A percentile compares a stretch with the other conserved stretches of the same genome.
Evolutionary conservation across 2,888 invertebrate species (phyloP).

Genomic region (Micoletzkya japonica): DNA sequence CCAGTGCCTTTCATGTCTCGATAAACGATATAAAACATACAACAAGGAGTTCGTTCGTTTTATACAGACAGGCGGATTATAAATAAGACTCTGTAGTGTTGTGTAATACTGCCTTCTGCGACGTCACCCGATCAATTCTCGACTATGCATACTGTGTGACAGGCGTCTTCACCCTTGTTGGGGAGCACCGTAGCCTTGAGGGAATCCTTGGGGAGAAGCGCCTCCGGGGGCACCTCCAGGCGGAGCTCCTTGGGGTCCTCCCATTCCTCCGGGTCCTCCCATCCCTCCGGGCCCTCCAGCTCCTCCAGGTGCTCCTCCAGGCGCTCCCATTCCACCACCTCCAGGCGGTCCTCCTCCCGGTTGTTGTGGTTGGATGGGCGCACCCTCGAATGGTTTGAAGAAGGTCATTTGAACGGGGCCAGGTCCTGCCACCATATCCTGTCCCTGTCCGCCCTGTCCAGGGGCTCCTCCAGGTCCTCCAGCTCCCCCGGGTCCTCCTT

Average conservation of each 20-base stretch:
- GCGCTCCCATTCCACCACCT: not conserved
- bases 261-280: no score
- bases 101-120: not conserved
- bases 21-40: not conserved
- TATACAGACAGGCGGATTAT: not conserved
- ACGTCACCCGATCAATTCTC: no score
- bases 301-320: not conserved
- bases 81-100: not conserved
- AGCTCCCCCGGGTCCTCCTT: not conserved
- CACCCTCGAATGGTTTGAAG: constrained; percentile 15
- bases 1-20: not conserved
- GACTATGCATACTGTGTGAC: not conserved
- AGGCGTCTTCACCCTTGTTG: not conserved
- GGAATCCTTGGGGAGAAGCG: no score
- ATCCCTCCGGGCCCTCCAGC: no score
- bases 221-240: no score
- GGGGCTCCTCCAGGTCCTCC: no score
- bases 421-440: not conserved
- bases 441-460: not conserved
- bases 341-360: not conserved
- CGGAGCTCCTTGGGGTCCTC: no score
- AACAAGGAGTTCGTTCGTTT: not conserved
- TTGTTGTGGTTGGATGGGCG: constrained; percentile 9
- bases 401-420: constrained; percentile 15
- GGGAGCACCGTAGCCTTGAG: no score